phyloP scores from a whole-genome alignment of 2,797 vertebrate species.

The Gallirallus australis region DNA sequence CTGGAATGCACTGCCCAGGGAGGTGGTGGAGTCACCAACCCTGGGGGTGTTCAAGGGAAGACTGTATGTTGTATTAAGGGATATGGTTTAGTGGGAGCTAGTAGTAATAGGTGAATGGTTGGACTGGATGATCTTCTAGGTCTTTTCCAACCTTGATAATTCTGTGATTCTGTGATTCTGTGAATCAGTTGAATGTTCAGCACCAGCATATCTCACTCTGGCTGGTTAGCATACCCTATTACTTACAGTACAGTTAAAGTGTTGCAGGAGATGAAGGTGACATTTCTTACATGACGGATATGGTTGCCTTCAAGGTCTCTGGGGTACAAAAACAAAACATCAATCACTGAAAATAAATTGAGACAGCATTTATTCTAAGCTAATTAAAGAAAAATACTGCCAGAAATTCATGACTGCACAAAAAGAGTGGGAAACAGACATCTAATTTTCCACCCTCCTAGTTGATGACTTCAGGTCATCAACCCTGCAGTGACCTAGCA shows the following conservation, averaged over 20 bases:
- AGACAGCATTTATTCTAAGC: not conserved
- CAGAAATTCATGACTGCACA: not conserved
- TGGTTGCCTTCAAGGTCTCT: conserved; percentile 95
- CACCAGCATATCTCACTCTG: not conserved
- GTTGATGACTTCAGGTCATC: not conserved
- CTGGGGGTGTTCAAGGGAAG: too few relatives aligned
- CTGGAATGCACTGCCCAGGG: too few relatives aligned
- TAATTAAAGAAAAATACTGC: not conserved
- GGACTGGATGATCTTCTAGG: too few relatives aligned
- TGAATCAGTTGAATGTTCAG: not conserved
- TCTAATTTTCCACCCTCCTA: not conserved
- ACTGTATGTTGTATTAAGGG: too few relatives aligned
- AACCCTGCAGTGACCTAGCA: not conserved
- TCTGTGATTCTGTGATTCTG: too few relatives aligned
- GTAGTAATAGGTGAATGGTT: too few relatives aligned
- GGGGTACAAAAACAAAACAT: conserved; percentile 59
- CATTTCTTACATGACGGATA: conserved; percentile 89
- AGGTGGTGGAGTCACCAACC: too few relatives aligned
- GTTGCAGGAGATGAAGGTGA: conserved; percentile 89
- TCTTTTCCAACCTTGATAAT: too few relatives aligned
- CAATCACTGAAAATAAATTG: conserved; percentile 16
- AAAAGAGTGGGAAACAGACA: not conserved
- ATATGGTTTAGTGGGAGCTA: too few relatives aligned
- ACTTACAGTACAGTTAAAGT: conserved; percentile 96
- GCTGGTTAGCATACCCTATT: conserved; percentile 11